phyloP scores from a whole-genome alignment of 2,113 vertebrate genomes.

The Callaeas wilsoni region DNA sequence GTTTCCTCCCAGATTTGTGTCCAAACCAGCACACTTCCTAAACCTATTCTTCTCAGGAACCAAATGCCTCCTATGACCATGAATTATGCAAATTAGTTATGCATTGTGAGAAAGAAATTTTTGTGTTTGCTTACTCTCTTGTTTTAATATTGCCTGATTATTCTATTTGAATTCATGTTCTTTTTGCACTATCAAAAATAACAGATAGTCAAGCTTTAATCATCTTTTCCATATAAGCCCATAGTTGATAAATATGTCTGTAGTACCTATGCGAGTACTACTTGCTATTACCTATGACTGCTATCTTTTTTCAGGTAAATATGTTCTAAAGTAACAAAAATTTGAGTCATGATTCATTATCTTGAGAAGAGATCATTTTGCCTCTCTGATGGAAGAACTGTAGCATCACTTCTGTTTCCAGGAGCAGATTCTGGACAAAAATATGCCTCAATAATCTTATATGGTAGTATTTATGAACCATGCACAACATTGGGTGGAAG shows the following conservation, averaged over 20 bases:
- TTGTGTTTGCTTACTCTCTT: background rate
- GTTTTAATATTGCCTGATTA: background rate
- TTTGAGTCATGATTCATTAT: background rate
- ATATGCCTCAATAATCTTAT: background rate
- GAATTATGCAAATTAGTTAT: background rate
- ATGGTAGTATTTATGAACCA: background rate
- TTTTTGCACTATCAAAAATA: background rate
- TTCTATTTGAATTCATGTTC: background rate
- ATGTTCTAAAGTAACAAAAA: background rate
- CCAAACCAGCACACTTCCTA: too few species aligned
- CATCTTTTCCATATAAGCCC: background rate
- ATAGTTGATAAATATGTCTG: background rate
- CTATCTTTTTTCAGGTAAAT: background rate
- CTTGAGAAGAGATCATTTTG: background rate
- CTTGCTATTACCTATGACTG: background rate
- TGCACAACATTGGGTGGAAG: background rate
- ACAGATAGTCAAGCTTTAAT: background rate
- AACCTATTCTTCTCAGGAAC: background rate
- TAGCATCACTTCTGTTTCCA: background rate
- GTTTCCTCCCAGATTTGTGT: too few species aligned
- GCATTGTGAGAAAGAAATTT: background rate
- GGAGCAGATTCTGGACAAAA: background rate
- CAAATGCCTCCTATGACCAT: background rate
- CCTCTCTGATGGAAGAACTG: background rate
- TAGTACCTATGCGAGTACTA: too few species aligned